Conservation (phyloP, 2,888 invertebrate genomes). For the Bellardia bayeri region DNA sequence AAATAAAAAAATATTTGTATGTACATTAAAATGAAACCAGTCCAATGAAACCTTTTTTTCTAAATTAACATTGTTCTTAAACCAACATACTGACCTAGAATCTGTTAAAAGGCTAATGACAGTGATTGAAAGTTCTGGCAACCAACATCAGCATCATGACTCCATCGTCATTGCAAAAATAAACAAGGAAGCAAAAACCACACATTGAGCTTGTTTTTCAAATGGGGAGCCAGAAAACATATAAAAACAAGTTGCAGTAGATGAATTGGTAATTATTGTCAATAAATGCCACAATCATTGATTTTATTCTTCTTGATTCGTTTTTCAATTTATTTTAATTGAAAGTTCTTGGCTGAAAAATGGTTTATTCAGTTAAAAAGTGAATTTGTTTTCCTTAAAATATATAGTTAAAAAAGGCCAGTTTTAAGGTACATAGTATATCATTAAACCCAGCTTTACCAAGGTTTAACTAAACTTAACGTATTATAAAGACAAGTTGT, state of each 20-base stretch:
- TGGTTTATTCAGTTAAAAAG: constrained; percentile 59
- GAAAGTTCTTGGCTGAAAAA: constrained; percentile 62
- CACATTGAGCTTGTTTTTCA: constrained; percentile 59
- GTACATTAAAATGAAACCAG: constrained; percentile 56
- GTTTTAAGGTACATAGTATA: not conserved
- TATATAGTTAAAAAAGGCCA: not conserved
- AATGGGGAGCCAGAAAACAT: constrained; percentile 11
- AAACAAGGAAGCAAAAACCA: constrained; percentile 45
- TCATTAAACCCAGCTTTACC: not conserved
- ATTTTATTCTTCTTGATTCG: constrained; percentile 38
- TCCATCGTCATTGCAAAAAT: constrained; percentile 9
- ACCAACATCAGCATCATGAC: constrained; percentile 17
- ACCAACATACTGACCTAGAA: constrained; percentile 70
- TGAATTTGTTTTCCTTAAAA: constrained; percentile 43
- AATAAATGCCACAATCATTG: constrained; percentile 61
- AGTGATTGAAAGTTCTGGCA: constrained; percentile 73
- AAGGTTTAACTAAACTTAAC: not conserved
- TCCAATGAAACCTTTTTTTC: constrained; percentile 53
- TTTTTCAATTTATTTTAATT: constrained; percentile 67
- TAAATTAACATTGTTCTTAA: constrained; percentile 36
- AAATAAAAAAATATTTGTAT: no score
- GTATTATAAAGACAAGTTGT: no score
- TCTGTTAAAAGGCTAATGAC: constrained; percentile 70
- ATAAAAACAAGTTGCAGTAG: constrained; percentile 46
- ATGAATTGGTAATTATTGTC: constrained; percentile 70